Base-by-base conservation (phyloP, 92 coral and sea anemone species). In the Palythoa grandiflora region DNA sequence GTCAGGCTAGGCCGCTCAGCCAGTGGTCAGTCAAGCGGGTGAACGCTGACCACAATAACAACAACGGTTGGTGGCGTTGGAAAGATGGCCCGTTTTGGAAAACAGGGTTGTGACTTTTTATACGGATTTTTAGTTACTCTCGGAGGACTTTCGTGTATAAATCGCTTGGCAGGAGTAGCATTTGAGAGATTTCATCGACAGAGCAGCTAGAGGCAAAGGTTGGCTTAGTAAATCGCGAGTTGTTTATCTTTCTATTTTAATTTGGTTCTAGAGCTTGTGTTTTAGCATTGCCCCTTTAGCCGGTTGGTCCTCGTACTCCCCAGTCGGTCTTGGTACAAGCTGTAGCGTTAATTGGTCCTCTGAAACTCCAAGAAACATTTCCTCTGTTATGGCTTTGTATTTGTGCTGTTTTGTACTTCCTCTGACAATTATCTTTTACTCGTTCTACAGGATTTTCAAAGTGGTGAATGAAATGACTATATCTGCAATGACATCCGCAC, bases 61-160 rank as follows among this genome's bases (percentile, higher is more conserved):
- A n/a, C n/a, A n/a, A n/a, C n/a, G n/a, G n/a, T n/a, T n/a, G n/a
- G n/a, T n/a, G n/a, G 39, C 44, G 3, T 8, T 1, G 9, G 74
- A 70, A 70, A 28, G 39, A 21, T 70, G 74, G 74, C 74, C 74
- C n/a, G n/a, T 70, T 70, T 70, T 28, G 74, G 74, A 70, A 38
- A 21, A 2, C 4, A 2, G 2, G 47, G 47, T 21, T 70, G 74
- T 21, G 9, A 36, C 28, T 28, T 28, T 21, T 15, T 40, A 70
- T 70, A 70, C 39, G 74, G 74, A 10, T 70, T 70, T 70, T 70
- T 70, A 70, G 74, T 38, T 1, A 28, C 74, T 1, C 74, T 70
- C 15, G 37, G 74, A 21, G 74, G 74, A 21, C 74, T 70, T 70
- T 70, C 74, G 39, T 70, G 14, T 2, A 70, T 70, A 28, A 70